These are phyloP conservation scores for Pelagia noctiluca DNA, from an alignment of 30 jellyfish, hydroid and myxozoan genomes.

Conservation along the genomic window DNA sequence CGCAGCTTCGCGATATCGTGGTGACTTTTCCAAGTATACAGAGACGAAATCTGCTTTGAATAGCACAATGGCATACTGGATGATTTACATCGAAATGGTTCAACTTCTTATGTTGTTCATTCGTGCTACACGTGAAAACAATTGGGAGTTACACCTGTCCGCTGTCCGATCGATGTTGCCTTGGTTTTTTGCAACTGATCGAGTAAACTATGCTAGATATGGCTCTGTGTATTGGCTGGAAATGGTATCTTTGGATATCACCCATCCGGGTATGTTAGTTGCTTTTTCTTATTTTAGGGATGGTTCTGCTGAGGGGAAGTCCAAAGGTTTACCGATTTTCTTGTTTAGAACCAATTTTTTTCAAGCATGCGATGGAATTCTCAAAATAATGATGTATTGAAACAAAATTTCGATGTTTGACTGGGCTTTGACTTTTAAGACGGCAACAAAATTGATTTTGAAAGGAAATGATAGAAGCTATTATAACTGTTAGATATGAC, in stretches of 20 bases:
- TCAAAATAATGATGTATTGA: too few relatives aligned
- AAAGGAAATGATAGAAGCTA: neutral
- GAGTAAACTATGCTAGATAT: slow-evolving; percentile 58
- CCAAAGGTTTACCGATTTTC: too few relatives aligned
- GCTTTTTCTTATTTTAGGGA: too few relatives aligned
- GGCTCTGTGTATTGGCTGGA: slow-evolving; percentile 76
- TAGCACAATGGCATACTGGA: slow-evolving; percentile 46
- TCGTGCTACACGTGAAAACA: slow-evolving; percentile 69
- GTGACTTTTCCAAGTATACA: neutral
- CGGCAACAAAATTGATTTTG: too few relatives aligned
- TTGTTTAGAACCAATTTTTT: too few relatives aligned
- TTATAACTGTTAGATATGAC: neutral
- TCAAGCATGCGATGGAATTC: too few relatives aligned
- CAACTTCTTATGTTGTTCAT: slow-evolving; percentile 33
- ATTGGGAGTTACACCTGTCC: slow-evolving; percentile 65
- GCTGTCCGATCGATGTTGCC: slow-evolving; percentile 68
- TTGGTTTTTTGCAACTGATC: slow-evolving; percentile 68
- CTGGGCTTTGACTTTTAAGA: too few relatives aligned
- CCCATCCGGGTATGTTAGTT: slow-evolving; percentile 75
- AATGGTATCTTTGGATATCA: slow-evolving; percentile 56
- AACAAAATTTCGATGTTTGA: too few relatives aligned
- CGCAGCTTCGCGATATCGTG: neutral
- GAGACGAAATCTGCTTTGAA: slow-evolving; percentile 16
- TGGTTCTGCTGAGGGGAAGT: too few relatives aligned
- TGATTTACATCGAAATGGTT: slow-evolving; percentile 64